A percentile compares a stretch with the other conserved stretches of the same genome.
phyloP scores from a whole-genome alignment of 2,113 vertebrate genomes.

The Felis chaus region DNA sequence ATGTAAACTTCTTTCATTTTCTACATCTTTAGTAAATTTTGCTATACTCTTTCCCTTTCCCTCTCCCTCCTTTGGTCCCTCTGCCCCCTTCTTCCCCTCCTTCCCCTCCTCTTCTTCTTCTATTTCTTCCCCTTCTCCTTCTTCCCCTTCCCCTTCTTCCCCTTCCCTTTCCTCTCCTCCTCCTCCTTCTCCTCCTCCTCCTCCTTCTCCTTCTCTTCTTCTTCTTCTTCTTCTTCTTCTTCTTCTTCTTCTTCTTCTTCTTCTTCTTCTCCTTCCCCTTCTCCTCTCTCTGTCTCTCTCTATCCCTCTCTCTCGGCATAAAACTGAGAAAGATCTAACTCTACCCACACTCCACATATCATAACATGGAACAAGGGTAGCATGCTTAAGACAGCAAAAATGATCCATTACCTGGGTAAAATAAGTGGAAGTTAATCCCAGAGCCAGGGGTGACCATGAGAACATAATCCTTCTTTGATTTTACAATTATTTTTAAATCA shows the following conservation, averaged over 20 bases:
- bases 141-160: too few species aligned
- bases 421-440: background rate
- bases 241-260: background rate
- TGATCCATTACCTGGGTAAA: background rate
- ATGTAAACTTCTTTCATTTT: background rate
- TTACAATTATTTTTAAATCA: background rate
- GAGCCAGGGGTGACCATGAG: background rate
- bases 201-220: too few species aligned
- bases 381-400: background rate
- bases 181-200: background rate
- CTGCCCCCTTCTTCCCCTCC: too few species aligned
- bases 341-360: background rate
- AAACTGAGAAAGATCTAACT: background rate
- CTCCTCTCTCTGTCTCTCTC: too few species aligned
- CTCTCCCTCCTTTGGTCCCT: too few species aligned
- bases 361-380: background rate
- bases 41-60: background rate
- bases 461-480: background rate
- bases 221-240: background rate
- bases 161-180: background rate
- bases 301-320: background rate
- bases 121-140: too few species aligned
- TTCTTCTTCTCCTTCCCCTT: background rate
- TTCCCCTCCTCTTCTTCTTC: too few species aligned
- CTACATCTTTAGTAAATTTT: background rate